Evolutionary conservation across 2,888 invertebrate genomes (phyloP).

Genomic region (Calliopum simillimum): DNA sequence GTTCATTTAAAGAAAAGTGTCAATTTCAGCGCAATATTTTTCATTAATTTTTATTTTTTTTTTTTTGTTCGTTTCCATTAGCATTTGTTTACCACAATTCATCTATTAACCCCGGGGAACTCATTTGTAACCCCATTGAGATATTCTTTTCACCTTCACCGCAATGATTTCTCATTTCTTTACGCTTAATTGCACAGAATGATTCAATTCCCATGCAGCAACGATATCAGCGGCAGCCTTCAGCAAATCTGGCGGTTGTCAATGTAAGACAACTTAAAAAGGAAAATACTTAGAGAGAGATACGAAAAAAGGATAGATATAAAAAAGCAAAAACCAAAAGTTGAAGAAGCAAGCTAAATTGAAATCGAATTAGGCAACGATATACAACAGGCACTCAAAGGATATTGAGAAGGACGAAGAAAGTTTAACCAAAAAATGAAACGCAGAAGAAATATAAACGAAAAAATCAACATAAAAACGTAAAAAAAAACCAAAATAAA

Average conservation of each 20-base stretch:
- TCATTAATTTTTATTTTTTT: not conserved
- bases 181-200: conserved; percentile 22
- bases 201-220: conserved; percentile 12
- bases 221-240: conserved; percentile 5
- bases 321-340: not conserved
- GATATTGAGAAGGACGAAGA: not conserved
- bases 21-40: not conserved
- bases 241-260: conserved; percentile 16
- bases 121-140: conserved; percentile 1
- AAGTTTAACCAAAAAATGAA: not conserved
- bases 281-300: too few relatives aligned
- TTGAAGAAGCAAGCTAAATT: conserved; percentile 12
- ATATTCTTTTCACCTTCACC: conserved; percentile 14
- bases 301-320: too few relatives aligned
- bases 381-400: conserved; percentile 2
- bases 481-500: conserved; percentile 14
- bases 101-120: not conserved
- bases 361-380: conserved; percentile 18
- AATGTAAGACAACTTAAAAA: not conserved
- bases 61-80: not conserved
- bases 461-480: conserved; percentile 11
- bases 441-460: not conserved
- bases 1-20: too few relatives aligned
- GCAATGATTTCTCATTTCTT: conserved; percentile 18
- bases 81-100: not conserved